phyloP scores from a whole-genome alignment of 2,113 vertebrate species.

The Zapus hudsonius region DNA sequence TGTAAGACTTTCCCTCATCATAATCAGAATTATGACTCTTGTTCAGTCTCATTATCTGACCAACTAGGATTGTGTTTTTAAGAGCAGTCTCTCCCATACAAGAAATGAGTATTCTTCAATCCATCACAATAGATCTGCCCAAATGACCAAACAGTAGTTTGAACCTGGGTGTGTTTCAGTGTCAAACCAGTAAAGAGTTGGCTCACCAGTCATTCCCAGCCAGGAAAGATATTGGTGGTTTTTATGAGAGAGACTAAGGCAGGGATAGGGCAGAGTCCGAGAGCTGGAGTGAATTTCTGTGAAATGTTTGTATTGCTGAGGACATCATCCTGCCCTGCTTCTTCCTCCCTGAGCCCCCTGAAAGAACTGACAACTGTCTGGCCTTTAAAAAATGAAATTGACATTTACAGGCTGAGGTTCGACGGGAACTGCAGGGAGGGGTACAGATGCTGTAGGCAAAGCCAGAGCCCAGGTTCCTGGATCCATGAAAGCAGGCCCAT shows the following conservation, averaged over 20 bases:
- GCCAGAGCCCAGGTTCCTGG: conserved; percentile 62
- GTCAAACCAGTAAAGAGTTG: background rate
- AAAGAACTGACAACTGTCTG: conserved; percentile 81
- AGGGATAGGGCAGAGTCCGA: conserved; percentile 42
- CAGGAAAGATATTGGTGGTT: background rate
- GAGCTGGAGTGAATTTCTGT: background rate
- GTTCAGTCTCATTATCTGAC: background rate
- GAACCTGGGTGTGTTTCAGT: conserved; percentile 18
- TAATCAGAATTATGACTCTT: background rate
- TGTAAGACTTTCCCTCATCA: background rate
- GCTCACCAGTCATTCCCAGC: background rate
- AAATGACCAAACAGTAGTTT: background rate
- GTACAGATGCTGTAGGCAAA: conserved; percentile 57
- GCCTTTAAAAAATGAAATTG: conserved; percentile 82
- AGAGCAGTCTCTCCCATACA: background rate
- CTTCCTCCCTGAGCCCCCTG: conserved; percentile 74
- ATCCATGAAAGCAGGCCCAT: conserved; percentile 78
- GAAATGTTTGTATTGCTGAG: conserved; percentile 45
- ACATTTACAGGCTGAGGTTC: conserved; percentile 81
- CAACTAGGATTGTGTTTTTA: conserved; percentile 13
- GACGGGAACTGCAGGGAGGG: conserved; percentile 71
- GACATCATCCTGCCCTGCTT: conserved; percentile 70
- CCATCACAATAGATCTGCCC: background rate
- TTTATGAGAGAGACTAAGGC: background rate
- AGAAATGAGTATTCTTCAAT: background rate